Evolutionary conservation across 2,888 invertebrate genomes (phyloP).

Genomic region (Drosophila mimetica): DNA sequence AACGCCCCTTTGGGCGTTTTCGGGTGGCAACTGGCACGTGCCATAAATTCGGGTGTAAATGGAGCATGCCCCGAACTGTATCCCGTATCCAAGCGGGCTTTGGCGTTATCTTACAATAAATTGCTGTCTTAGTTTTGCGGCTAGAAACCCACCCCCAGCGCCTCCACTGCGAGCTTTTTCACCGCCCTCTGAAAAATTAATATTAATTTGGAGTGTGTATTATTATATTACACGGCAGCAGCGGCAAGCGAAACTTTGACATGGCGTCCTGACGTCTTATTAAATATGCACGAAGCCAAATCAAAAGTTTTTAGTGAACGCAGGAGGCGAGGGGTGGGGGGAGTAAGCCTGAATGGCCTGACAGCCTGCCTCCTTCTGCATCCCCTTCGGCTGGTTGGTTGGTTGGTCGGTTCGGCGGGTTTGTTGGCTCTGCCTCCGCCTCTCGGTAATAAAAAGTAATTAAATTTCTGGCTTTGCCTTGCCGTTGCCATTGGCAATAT

Average conservation of each 20-base stretch:
- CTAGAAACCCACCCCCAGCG: conserved; percentile 11
- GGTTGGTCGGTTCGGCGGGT: conserved; percentile 32
- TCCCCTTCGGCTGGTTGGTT: conserved; percentile 29
- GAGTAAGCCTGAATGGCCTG: conserved; percentile 24
- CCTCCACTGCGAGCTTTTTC: background rate
- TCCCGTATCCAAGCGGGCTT: conserved; percentile 32
- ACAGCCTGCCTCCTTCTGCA: conserved; percentile 36
- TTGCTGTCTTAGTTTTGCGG: conserved; percentile 69
- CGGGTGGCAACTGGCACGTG: conserved; percentile 63
- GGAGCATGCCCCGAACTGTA: conserved; percentile 66
- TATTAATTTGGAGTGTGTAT: conserved; percentile 71
- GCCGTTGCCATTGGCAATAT: conserved; percentile 50
- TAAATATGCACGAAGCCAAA: conserved; percentile 63
- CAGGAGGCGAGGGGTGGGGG: background rate
- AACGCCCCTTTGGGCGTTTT: conserved; percentile 62
- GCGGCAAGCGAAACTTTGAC: conserved; percentile 44
- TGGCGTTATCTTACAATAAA: conserved; percentile 71
- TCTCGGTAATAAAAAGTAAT: conserved; percentile 72
- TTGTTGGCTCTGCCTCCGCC: conserved; percentile 30
- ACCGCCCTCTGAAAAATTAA: conserved; percentile 53
- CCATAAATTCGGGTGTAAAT: conserved; percentile 77
- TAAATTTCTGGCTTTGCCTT: conserved; percentile 68
- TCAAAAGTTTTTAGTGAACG: conserved; percentile 38
- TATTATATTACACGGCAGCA: conserved; percentile 57
- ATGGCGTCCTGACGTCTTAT: conserved; percentile 56